A percentile compares a stretch with the other conserved stretches of the same genome.
phyloP scores from a whole-genome alignment of 2,888 invertebrate species.

The Linnaemya vulpina region DNA sequence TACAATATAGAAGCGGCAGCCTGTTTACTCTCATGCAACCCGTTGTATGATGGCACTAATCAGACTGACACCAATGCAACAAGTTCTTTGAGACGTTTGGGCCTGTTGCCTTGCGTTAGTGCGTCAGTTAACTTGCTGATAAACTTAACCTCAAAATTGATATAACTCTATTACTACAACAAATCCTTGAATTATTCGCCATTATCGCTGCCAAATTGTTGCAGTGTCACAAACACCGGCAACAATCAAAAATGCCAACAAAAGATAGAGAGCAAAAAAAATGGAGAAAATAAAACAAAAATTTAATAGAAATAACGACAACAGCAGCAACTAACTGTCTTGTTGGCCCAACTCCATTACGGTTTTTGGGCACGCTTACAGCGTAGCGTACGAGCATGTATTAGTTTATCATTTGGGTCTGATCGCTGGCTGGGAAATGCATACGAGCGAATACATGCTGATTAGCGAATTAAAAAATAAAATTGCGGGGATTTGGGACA shows the following conservation, averaged over 20 bases:
- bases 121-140: no score
- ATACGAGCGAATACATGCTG: conserved; percentile 21
- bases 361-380: conserved; percentile 67
- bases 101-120: no score
- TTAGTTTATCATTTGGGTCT: conserved; percentile 68
- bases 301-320: neutral
- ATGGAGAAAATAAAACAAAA: neutral
- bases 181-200: neutral
- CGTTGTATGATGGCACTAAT: no score
- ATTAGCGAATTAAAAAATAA: conserved; percentile 61
- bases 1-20: no score
- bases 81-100: no score
- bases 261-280: neutral
- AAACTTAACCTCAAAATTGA: no score
- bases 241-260: neutral
- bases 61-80: no score
- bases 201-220: neutral
- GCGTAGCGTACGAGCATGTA: conserved; percentile 30
- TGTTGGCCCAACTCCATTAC: conserved; percentile 56
- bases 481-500: conserved; percentile 54
- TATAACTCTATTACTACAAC: no score
- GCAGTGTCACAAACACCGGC: neutral
- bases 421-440: conserved; percentile 64
- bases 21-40: no score
- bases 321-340: conserved; percentile 11